Conservation (phyloP, 2,888 invertebrate genomes). For the Dolichomitus sp. region DNA sequence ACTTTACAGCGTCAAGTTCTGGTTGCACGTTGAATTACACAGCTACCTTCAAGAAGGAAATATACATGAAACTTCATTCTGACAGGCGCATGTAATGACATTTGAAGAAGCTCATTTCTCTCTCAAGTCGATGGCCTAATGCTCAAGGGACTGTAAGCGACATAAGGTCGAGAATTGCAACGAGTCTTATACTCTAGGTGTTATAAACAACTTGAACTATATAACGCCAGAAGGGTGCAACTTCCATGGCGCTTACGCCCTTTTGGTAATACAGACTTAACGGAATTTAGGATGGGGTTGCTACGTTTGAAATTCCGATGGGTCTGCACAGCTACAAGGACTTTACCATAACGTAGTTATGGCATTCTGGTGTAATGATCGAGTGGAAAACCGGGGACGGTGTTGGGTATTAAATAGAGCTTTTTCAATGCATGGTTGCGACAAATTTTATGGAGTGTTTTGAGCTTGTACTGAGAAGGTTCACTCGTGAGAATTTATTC, state of each 20-base stretch:
- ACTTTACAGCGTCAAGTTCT: conserved; percentile 21
- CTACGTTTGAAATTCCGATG: neutral
- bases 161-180: too few species aligned
- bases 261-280: neutral
- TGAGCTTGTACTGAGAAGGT: too few species aligned
- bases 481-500: neutral
- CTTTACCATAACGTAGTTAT: neutral
- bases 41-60: neutral
- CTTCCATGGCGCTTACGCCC: neutral
- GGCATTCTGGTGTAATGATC: neutral
- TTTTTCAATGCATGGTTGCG: neutral
- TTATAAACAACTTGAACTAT: too few species aligned
- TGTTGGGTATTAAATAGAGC: neutral
- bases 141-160: too few species aligned
- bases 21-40: neutral
- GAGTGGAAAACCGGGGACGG: neutral
- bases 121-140: too few species aligned
- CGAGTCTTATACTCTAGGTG: too few species aligned
- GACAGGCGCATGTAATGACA: neutral
- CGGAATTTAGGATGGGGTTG: neutral
- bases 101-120: too few species aligned
- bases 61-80: neutral
- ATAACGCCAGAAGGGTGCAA: too few species aligned
- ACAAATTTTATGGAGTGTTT: neutral
- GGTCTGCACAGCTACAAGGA: neutral